phyloP scores from a whole-genome alignment of 2,797 vertebrate species.

The Sebastes hubbsi region DNA sequence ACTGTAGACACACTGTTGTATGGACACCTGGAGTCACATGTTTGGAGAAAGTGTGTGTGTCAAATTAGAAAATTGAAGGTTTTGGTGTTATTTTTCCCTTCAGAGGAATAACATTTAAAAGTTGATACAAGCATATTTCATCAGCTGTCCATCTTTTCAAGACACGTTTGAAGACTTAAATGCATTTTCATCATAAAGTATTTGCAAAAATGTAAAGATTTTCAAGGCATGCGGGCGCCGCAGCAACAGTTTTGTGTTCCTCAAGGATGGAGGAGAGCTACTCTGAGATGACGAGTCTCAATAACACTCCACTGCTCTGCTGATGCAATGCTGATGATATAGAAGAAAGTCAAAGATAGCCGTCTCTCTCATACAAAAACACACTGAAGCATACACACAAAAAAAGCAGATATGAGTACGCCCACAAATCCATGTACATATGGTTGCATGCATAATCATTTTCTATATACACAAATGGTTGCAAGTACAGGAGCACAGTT shows the following conservation, averaged over 20 bases:
- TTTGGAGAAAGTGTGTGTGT: background rate
- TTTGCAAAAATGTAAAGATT: background rate
- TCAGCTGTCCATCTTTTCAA: background rate
- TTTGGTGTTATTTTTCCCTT: background rate
- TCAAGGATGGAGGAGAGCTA: slow-evolving; percentile 28
- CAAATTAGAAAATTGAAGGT: background rate
- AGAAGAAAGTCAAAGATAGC: slow-evolving; percentile 57
- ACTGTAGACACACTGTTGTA: background rate
- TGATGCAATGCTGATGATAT: slow-evolving; percentile 77
- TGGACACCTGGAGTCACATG: background rate
- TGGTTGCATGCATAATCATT: background rate
- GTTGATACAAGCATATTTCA: background rate
- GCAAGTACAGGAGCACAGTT: background rate
- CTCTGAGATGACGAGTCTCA: slow-evolving; percentile 26
- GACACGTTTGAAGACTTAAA: background rate
- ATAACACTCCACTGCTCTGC: slow-evolving; percentile 26
- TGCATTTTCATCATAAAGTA: background rate
- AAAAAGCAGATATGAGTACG: background rate
- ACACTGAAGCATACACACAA: background rate
- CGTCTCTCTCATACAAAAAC: background rate
- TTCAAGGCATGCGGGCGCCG: background rate
- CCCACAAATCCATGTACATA: background rate
- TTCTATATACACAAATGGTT: background rate
- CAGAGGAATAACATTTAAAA: background rate
- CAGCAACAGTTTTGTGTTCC: slow-evolving; percentile 14